A percentile compares a stretch with the other conserved stretches of the same genome.
Conservation (phyloP, 2,113 vertebrate genomes). For the Nerophis ophidion region DNA sequence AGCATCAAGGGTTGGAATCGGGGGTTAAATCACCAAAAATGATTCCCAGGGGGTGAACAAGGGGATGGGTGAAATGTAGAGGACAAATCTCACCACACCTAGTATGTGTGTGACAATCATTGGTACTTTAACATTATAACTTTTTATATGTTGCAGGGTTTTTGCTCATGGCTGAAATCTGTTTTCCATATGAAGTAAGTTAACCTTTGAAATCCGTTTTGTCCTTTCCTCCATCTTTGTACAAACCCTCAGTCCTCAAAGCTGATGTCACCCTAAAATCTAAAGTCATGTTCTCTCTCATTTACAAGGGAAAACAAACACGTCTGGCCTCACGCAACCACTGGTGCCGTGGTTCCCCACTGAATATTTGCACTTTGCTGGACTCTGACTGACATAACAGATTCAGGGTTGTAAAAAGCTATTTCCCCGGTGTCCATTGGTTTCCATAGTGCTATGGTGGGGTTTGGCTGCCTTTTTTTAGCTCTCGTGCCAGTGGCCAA, state of each 20-base stretch:
- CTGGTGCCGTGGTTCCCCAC: constrained; percentile 51
- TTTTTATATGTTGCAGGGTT: constrained; percentile 77
- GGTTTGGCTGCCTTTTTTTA: constrained; percentile 63
- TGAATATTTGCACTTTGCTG: constrained; percentile 50
- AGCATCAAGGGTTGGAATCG: too few relatives aligned
- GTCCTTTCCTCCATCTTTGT: constrained; percentile 26
- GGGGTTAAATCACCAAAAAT: too few relatives aligned
- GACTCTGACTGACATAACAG: constrained; percentile 41
- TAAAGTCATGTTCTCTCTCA: constrained; percentile 53
- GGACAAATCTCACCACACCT: too few relatives aligned
- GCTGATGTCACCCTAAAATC: constrained; percentile 56
- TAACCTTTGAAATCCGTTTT: constrained; percentile 29
- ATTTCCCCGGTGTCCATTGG: constrained; percentile 55
- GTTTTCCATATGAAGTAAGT: constrained; percentile 97
- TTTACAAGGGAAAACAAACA: constrained; percentile 68
- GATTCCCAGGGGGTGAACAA: too few relatives aligned
- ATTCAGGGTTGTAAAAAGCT: constrained; percentile 51
- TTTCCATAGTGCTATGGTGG: constrained; percentile 67
- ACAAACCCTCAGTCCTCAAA: constrained; percentile 33
- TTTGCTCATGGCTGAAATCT: constrained; percentile 91
- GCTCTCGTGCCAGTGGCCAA: constrained; percentile 52
- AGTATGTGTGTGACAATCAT: too few relatives aligned
- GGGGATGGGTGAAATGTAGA: too few relatives aligned
- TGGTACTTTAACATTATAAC: too few relatives aligned
- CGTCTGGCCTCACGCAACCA: constrained; percentile 44